Base-by-base conservation (phyloP, 2,888 invertebrate genomes). In the Spodoptera littoralis region DNA sequence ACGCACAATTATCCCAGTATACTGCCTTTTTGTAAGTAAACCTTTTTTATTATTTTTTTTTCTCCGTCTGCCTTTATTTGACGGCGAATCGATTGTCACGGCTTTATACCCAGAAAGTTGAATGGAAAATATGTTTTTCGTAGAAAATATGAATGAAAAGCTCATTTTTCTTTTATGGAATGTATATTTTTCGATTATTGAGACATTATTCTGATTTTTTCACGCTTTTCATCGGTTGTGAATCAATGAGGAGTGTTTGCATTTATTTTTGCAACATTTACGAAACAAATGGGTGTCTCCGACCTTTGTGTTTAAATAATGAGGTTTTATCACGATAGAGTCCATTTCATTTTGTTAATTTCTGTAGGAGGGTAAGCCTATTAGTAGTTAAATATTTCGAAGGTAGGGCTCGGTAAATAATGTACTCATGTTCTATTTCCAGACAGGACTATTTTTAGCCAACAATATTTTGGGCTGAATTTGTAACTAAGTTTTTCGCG, bases 261-360 rank as follows among this genome's bases (percentile, higher is more conserved):
- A 58, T 43, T 51, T 47, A 51, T 61, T 63, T 70, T 70, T 66
- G 48, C 62, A 56, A 54, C 50, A 58, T 64, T 64, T 58, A 43
- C 63, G 24, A 57, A 55, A 54, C 44, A 36, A 65, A 62, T 63
- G 45, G 60, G 41, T 62, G 78, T 74, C 71, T 71, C 59, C 51
- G 60, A 68, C 56, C 63, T 69, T 60, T 59, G 57, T 51, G 63
- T 67, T 3, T 70, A 65, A 80, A 61, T 72, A 54, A 80, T 68
- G 72, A 62, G 61, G 30, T 18, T 71, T 75, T 65, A 78, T 72
- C 80, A 78, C 78, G 80, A 50, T 41, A 80, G 18, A 41, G 64
- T 65, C 66, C 65, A 63, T 70, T 78, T 75, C 63, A 78, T 80
- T 36, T 80, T 78, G 80, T 60, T 72, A 75, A 80, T 72, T 78